Percentiles rank a stretch among this genome's conserved stretches.
phyloP scores from a whole-genome alignment of 2,113 vertebrate genomes.

The Notarius quadriscutis region DNA sequence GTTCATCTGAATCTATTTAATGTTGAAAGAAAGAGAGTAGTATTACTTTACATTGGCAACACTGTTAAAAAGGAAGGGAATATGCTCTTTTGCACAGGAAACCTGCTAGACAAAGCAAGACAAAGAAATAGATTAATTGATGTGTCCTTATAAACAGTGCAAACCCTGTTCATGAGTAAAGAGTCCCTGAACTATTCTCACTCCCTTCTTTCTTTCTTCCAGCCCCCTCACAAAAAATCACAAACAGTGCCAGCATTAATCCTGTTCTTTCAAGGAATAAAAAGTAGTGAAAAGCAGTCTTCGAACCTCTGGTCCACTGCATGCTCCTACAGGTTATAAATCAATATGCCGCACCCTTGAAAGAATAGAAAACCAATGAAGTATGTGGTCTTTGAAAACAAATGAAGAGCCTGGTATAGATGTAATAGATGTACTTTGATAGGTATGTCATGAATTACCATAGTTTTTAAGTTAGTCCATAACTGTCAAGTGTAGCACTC shows the following conservation, averaged over 20 bases:
- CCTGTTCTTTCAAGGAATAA: constrained; percentile 12
- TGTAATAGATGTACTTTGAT: constrained; percentile 41
- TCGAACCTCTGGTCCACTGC: constrained; percentile 11
- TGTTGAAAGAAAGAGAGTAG: not conserved
- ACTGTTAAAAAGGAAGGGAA: not conserved
- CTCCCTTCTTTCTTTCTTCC: constrained; percentile 3
- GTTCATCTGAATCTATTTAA: not conserved
- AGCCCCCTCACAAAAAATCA: not conserved
- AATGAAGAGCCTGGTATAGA: constrained; percentile 40
- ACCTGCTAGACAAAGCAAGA: not conserved
- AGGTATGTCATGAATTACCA: constrained; percentile 39
- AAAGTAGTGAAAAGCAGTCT: constrained; percentile 26
- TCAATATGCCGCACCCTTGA: constrained; percentile 47
- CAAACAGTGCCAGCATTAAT: constrained; percentile 49
- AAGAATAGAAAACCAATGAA: constrained; percentile 42
- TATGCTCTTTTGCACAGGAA: constrained; percentile 3
- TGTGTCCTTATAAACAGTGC: constrained; percentile 13
- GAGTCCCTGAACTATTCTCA: constrained; percentile 18
- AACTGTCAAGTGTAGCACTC: constrained; percentile 22
- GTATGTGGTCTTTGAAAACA: constrained; percentile 34
- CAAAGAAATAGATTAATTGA: constrained; percentile 24
- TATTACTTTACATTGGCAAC: not conserved
- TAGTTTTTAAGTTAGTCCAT: constrained; percentile 12
- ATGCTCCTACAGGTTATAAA: constrained; percentile 45
- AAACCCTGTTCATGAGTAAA: constrained; percentile 15